A percentile compares a stretch with the other conserved stretches of the same genome.
phyloP scores from a whole-genome alignment of 2,113 vertebrate genomes.

The Aptenodytes patagonicus region DNA sequence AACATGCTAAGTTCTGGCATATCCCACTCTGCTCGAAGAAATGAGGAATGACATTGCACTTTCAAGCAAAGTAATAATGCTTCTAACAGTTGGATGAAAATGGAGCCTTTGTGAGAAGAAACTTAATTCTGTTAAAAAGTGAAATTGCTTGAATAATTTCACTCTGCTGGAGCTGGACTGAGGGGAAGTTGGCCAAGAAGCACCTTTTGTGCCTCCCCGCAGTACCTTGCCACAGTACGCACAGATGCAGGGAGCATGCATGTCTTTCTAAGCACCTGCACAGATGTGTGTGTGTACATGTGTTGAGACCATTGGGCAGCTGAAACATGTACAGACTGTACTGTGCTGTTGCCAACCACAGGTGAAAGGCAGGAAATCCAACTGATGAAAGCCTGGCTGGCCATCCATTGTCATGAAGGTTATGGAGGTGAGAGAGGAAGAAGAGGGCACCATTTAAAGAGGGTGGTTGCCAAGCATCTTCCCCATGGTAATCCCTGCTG shows the following conservation, averaged over 20 bases:
- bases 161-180: neutral
- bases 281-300: neutral
- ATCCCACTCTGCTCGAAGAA: neutral
- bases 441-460: neutral
- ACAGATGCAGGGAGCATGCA: rapidly evolving
- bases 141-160: neutral
- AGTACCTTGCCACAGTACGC: no score
- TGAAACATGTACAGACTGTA: neutral
- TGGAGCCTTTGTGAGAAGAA: neutral
- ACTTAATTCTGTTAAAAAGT: neutral
- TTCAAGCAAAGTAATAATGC: slow-evolving; percentile 8
- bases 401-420: neutral
- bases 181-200: neutral
- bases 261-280: neutral
- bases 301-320: neutral
- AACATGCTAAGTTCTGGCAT: neutral
- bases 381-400: neutral
- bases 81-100: neutral
- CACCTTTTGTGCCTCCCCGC: neutral
- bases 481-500: neutral
- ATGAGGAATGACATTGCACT: neutral
- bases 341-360: neutral
- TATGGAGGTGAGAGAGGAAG: neutral
- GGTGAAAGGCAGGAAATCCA: neutral
- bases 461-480: neutral